Evolutionary conservation across 2,113 vertebrate species (phyloP), one percentile per base, ranked within the genome.

Genomic region (Anhinga rufa): DNA sequence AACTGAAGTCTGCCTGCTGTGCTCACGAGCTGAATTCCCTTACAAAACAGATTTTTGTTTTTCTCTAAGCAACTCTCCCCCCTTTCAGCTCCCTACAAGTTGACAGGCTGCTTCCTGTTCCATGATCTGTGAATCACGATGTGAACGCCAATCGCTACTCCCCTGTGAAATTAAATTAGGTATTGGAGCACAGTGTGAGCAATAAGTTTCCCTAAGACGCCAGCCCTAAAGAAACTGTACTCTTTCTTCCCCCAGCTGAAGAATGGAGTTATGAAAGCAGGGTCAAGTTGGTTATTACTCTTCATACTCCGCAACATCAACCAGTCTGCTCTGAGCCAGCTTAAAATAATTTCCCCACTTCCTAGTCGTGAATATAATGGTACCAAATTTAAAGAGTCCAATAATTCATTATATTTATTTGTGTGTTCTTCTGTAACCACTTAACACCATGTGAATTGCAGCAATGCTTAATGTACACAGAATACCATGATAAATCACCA

Each of bases 131-230:
- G 92, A 96, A 93, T 84, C 76, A 96, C 2, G 8, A 92, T 6
- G 52, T 58, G 68, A 92, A 72, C 1, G 12, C 88, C 44, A 88
- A 32, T 83, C 2, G 5, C 88, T 92, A 15, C 72, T 95, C 90
- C 93, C 62, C 46, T 40, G 88, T 91, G 90, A 95, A 95, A 96
- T 93, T 82, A 86, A 96, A 96, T 93, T 89, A 94, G 90, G 90
- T 86, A 93, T 49, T 3, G 0, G 92, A 95, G 86, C 86, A 90
- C 84, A 92, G 85, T 9, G 3, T 46, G 86, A 97, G 87, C 87
- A 91, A 2, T 62, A 80, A 70, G 36, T 82, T 91, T 82, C 38
- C 76, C 82, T 82, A 74, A 66, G 58, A 91, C 1, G 4, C 78
- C 71, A 89, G 75, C 55, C 91, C 79, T 95, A 83, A 81, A 95